Evolutionary conservation across 1,140 invertebrate genomes (phyloP), one percentile per base, ranked within the genome.

Genomic region (Anthonomus grandis): DNA sequence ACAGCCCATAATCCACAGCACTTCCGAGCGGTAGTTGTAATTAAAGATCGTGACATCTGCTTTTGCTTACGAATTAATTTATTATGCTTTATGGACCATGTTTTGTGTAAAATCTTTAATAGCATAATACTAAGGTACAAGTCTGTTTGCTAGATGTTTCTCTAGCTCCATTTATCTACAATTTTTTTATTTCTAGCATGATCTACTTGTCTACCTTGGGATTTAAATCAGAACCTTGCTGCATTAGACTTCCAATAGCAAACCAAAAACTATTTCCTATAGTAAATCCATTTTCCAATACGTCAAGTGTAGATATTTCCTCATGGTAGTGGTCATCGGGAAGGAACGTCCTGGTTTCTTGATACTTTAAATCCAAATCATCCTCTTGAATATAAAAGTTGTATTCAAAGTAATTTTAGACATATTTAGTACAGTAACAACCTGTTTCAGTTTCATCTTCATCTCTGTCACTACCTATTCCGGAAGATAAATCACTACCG

Each of bases 231-330:
- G 88, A 91, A 60, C 91, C 93, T 80, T 95, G 93, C 75, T 95
- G 92, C 92, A 95, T 95, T 59, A 96, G 83, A 8, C 91, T 93
- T 45, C 93, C 93, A 61, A 96, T 88, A 10, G 90, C 89, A 75
- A 94, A 94, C 91, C 90, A 94, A 74, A 94, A 89, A 77, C 86
- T 87, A 76, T 91, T 91, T 66, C 83, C 79, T 54, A 91, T 74
- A 25, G 83, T 89, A 70, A 91, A 91, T 71, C 87, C 86, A 73
- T 91, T 91, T 75, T 86, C 81, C 10, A 72, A 53, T 37, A 66
- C 64, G 19, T 68, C 68, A n/a, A 70, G 60, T 10, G 51, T 54
- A 1, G 31, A 12, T 18, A 59, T 62, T 25, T 62, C 48, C 8
- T 46, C 57, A 36, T 44, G 52, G 22, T 12, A 45, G 9, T 1